Conservation (phyloP, 1,140 invertebrate genomes). For the Drosophila obscura region DNA sequence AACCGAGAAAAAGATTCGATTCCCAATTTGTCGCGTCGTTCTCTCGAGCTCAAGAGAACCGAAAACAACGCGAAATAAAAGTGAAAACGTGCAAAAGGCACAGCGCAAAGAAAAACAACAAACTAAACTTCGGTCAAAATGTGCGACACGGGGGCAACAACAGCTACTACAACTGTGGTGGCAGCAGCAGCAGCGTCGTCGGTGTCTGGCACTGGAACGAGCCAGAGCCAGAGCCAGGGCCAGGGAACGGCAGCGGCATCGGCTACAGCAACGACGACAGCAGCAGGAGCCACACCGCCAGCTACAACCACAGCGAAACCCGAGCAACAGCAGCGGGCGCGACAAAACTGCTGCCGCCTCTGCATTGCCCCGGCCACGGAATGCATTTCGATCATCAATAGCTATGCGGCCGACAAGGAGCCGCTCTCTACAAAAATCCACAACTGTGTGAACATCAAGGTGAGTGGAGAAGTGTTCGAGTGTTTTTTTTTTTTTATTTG, state of each 20-base stretch:
- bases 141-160: slow-evolving; percentile 62
- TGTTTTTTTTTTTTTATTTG: too few relatives aligned
- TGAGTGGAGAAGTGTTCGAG: slow-evolving; percentile 47
- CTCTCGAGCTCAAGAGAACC: not conserved
- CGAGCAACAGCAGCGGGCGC: slow-evolving; percentile 28
- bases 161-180: slow-evolving; percentile 25
- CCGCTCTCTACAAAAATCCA: slow-evolving; percentile 81
- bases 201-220: slow-evolving; percentile 17
- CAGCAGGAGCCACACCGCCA: slow-evolving; percentile 15
- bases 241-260: slow-evolving; percentile 12
- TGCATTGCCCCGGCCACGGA: slow-evolving; percentile 81
- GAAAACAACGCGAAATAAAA: slow-evolving; percentile 63
- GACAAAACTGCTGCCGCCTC: slow-evolving; percentile 81
- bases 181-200: slow-evolving; percentile 8
- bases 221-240: not conserved
- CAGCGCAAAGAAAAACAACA: slow-evolving; percentile 31
- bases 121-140: slow-evolving; percentile 48
- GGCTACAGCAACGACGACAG: slow-evolving; percentile 16
- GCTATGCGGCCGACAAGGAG: slow-evolving; percentile 83
- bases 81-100: slow-evolving; percentile 73
- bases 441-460: slow-evolving; percentile 83
- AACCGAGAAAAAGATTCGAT: too few relatives aligned
- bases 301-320: slow-evolving; percentile 11
- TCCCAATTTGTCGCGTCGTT: too few relatives aligned
- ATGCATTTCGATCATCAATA: slow-evolving; percentile 83